Evolutionary conservation across 2,113 vertebrate species (phyloP).

Genomic region (Eupsittula cactorum): DNA sequence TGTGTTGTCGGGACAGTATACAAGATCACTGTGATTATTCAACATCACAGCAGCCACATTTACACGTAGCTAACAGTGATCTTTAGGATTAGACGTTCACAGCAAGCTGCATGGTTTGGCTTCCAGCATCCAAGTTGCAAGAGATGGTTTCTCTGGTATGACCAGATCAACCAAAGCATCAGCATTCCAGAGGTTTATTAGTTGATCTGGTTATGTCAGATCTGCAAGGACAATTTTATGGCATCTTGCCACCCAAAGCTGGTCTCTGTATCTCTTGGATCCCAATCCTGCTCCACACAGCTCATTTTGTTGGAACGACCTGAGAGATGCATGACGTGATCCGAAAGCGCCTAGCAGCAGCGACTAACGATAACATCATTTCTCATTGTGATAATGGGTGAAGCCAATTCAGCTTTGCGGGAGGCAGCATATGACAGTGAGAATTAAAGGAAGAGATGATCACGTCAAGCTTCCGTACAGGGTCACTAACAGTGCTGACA

Average conservation of each 20-base stretch:
- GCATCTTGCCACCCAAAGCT: background rate
- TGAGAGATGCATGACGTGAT: background rate
- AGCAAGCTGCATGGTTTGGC: background rate
- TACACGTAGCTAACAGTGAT: background rate
- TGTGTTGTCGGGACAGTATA: background rate
- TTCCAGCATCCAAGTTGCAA: background rate
- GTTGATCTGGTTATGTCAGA: conserved; percentile 39
- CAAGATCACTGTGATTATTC: background rate
- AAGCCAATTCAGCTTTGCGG: background rate
- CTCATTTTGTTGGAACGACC: background rate
- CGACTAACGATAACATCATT: background rate
- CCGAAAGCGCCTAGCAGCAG: background rate
- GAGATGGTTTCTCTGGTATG: background rate
- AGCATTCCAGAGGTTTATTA: conserved; percentile 24
- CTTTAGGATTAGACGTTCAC: background rate
- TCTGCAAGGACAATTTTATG: background rate
- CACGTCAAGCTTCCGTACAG: background rate
- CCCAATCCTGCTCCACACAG: background rate
- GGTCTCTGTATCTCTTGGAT: background rate
- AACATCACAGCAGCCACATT: background rate
- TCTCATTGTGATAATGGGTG: background rate
- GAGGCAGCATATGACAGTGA: background rate
- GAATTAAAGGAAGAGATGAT: conserved; percentile 4
- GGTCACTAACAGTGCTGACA: background rate
- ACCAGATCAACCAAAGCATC: conserved; percentile 23